These are phyloP conservation scores for Lophotriccus pileatus DNA, from an alignment of 2,797 vertebrate species.

Conservation along the genomic window DNA sequence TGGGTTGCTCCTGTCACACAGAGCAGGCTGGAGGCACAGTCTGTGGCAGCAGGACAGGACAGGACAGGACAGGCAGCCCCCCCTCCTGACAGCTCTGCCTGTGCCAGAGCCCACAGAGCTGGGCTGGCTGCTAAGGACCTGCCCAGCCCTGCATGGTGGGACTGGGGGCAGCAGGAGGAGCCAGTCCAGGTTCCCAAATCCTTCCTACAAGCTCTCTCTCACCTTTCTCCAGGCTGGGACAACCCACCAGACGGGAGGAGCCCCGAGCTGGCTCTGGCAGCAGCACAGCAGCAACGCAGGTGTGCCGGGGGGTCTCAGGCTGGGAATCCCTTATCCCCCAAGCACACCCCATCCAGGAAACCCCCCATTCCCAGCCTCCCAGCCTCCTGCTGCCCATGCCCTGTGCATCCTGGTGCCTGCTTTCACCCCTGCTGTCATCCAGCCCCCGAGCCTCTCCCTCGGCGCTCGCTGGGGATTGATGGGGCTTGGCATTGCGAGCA, in stretches of 20 bases:
- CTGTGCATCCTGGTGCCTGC: background rate
- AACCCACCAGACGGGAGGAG: background rate
- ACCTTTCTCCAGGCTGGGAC: background rate
- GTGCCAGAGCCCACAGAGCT: background rate
- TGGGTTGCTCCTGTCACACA: background rate
- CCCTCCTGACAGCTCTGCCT: background rate
- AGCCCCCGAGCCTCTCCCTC: background rate
- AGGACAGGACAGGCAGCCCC: background rate
- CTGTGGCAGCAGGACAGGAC: background rate
- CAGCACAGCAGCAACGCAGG: background rate
- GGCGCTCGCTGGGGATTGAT: background rate
- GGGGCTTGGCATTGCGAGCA: background rate
- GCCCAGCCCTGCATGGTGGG: accelerated
- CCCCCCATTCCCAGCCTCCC: background rate
- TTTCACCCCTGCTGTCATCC: background rate
- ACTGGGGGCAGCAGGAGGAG: background rate
- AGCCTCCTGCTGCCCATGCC: background rate
- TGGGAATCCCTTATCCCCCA: background rate
- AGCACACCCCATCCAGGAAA: no score
- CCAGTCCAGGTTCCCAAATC: background rate
- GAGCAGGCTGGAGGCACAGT: background rate
- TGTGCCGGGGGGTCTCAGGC: background rate
- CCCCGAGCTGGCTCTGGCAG: background rate
- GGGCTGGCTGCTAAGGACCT: background rate
- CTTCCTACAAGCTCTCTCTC: background rate